Evolutionary conservation across 2,888 invertebrate species (phyloP), one percentile per base, ranked within the genome.

Genomic region (Tridacna gigas): DNA sequence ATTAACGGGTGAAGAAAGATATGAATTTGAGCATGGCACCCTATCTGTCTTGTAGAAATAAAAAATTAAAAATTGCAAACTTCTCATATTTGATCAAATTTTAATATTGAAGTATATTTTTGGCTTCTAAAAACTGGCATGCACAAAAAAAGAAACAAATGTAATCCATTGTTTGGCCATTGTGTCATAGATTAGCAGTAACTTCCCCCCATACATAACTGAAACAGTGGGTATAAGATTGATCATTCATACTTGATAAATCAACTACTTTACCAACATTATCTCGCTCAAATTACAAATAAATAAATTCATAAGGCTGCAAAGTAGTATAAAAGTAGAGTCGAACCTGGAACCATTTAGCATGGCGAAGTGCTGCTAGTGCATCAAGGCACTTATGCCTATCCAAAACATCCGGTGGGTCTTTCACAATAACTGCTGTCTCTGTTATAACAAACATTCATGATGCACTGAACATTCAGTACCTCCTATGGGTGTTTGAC

Each of bases 341-440:
- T 93, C 96, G 96, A 97, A 98, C 98, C 98, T 99, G 99, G 97
- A 99, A 99, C 99, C 99, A 99, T 97, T 99, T 99, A 96, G 99
- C 98, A 97, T 99, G 99, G 96, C 99, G 98, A 96, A 99, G 97
- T 96, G 98, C 98, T 96, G 99, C 99, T 96, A 99, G 97, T 96
- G 99, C 99, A 97, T 98, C 97, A 96, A 99, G 97, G 97, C 99
- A 99, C 96, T 98, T 98, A 96, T 98, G 98, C 96, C 98, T 98
- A 97, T 98, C 98, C 96, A 99, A 97, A 96, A 98, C 97, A 96
- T 99, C 99, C 96, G 97, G 96, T 91, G 96, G 96, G 94, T 96
- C 96, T 96, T 96, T 96, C 92, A 94, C 94, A 93, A 94, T 97
- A 96, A 94, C 94, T 90, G 93, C 93, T 63, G 88, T 74, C 88